A percentile compares a stretch with the other conserved stretches of the same genome.
These are phyloP conservation scores for Elmis aenea DNA, from an alignment of 2,888 invertebrate genomes.

Conservation along the genomic window DNA sequence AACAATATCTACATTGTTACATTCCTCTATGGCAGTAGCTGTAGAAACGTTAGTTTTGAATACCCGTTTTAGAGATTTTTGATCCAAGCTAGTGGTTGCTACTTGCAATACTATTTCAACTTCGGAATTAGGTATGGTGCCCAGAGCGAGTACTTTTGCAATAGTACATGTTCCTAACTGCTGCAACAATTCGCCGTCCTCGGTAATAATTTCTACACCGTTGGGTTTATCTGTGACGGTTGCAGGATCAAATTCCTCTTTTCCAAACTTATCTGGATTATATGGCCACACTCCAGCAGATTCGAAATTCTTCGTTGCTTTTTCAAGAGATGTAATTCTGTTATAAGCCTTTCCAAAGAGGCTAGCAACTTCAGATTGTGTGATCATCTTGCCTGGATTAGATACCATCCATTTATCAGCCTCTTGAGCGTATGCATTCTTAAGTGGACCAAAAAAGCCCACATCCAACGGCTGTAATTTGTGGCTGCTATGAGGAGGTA, in stretches of 20 bases:
- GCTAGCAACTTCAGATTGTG: conserved; percentile 6
- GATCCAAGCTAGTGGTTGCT: too few relatives aligned
- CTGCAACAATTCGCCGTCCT: too few relatives aligned
- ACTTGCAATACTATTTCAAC: too few relatives aligned
- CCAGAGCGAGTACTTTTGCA: too few relatives aligned
- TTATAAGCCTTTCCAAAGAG: conserved; percentile 10
- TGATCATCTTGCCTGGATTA: conserved; percentile 8
- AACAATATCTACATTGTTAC: too few relatives aligned
- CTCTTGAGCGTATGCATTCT: conserved; percentile 7
- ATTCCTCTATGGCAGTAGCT: too few relatives aligned
- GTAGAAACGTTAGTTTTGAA: too few relatives aligned
- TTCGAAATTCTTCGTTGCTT: conserved; percentile 5
- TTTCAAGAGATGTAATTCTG: conserved; percentile 5
- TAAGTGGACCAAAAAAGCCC: conserved; percentile 7
- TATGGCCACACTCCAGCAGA: conserved; percentile 11
- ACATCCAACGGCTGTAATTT: conserved; percentile 8
- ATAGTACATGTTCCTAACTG: too few relatives aligned
- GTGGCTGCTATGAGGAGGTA: conserved; percentile 7
- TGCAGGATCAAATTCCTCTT: conserved; percentile 8
- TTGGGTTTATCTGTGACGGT: conserved; percentile 4
- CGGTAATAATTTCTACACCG: too few relatives aligned
- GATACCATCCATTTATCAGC: conserved; percentile 9
- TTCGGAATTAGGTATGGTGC: too few relatives aligned
- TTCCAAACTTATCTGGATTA: conserved; percentile 7
- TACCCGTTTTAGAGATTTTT: too few relatives aligned